Percentiles rank a stretch among this genome's conserved stretches.
Conservation (phyloP, 2,797 vertebrate species). For the Tragelaphus oryx region DNA sequence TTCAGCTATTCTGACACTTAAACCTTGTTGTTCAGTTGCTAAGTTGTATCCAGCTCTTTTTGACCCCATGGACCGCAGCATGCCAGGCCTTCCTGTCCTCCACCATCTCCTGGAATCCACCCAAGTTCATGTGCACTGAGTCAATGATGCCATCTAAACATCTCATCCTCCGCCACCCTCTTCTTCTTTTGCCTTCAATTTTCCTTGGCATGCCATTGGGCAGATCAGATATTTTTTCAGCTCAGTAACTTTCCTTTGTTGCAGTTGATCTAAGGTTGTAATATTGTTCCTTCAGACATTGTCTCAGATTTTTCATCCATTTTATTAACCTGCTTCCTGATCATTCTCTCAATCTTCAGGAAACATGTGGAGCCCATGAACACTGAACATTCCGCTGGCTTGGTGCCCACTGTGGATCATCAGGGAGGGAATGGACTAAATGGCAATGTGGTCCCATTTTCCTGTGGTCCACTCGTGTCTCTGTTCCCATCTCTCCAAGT, state of each 20-base stretch:
- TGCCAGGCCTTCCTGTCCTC: background rate
- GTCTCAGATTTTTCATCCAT: background rate
- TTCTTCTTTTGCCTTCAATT: background rate
- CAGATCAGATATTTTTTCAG: background rate
- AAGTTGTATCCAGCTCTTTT: background rate
- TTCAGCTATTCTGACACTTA: background rate
- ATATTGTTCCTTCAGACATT: background rate
- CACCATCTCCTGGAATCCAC: background rate
- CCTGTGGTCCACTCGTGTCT: background rate
- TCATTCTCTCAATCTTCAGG: background rate
- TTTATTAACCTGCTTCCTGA: background rate
- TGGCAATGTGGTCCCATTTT: fast-evolving
- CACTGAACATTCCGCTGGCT: background rate
- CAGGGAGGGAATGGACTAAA: background rate
- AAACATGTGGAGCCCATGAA: background rate
- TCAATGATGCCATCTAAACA: background rate
- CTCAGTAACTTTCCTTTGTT: background rate
- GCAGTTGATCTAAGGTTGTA: background rate
- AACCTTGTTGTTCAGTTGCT: background rate
- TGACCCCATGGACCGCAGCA: background rate
- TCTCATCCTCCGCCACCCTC: background rate
- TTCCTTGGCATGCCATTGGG: background rate
- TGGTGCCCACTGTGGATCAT: background rate
- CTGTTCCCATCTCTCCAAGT: background rate
- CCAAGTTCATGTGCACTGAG: background rate